Conservation (phyloP, 2,888 invertebrate genomes). For the Colostygia pectinataria region DNA sequence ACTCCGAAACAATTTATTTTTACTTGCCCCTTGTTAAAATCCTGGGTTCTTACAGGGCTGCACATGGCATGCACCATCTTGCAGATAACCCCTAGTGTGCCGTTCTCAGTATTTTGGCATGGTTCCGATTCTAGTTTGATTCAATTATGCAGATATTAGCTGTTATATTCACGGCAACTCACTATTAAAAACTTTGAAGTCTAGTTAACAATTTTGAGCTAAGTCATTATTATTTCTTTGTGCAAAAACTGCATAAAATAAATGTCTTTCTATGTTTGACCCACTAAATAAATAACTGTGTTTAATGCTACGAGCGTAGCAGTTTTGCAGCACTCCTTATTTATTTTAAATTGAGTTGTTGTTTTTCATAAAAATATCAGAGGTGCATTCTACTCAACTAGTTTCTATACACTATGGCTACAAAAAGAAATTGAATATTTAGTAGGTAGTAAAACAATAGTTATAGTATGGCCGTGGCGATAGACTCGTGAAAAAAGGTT, state of each 20-base stretch:
- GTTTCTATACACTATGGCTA: no score
- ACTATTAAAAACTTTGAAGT: conserved; percentile 5
- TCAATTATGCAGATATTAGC: conserved; percentile 29
- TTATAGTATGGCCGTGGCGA: no score
- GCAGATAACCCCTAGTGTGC: conserved; percentile 16
- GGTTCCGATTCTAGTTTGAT: conserved; percentile 19
- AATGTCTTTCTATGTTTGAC: not conserved
- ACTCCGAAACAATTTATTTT: no score
- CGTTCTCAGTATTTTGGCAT: conserved; percentile 21
- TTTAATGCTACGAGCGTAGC: conserved; percentile 1
- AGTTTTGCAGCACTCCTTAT: not conserved
- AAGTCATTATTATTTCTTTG: not conserved
- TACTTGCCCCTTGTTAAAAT: not conserved
- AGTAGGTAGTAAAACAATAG: no score
- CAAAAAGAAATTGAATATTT: no score
- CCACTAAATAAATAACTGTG: not conserved
- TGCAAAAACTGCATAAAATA: not conserved
- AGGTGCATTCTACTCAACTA: no score
- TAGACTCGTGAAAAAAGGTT: no score
- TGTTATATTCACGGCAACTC: conserved; percentile 3
- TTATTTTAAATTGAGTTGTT: no score
- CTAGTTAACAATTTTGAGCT: not conserved
- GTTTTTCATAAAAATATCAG: no score
- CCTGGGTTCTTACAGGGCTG: not conserved
- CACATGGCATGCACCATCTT: conserved; percentile 11